Conservation (phyloP, 2,888 invertebrate genomes). For the Lucinisca nassula region DNA sequence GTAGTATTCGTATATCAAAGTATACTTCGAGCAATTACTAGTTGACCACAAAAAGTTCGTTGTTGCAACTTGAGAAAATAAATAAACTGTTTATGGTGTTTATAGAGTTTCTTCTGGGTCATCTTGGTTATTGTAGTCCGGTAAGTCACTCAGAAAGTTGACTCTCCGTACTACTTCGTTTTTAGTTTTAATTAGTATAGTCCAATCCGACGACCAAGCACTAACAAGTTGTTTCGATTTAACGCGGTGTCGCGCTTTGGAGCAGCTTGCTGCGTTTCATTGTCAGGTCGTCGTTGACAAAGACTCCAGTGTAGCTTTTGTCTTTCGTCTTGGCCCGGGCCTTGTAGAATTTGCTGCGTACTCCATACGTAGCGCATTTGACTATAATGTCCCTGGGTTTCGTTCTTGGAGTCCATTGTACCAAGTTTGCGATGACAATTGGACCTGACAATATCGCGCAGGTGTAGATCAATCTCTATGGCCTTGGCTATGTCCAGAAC, state of each 20-base stretch:
- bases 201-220: background rate
- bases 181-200: background rate
- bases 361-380: no score
- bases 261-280: background rate
- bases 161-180: no score
- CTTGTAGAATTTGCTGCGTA: background rate
- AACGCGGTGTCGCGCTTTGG: background rate
- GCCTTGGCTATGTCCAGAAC: background rate
- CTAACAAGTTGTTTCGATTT: background rate
- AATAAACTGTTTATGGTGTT: no score
- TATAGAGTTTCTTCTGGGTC: no score
- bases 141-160: no score
- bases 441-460: background rate
- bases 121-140: no score
- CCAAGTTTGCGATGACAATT: background rate
- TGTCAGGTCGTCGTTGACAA: background rate
- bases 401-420: background rate
- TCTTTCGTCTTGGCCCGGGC: background rate
- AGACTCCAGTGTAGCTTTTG: background rate
- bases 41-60: no score
- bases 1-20: no score
- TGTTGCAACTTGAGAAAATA: no score
- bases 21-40: no score
- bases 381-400: background rate
- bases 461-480: background rate